phyloP scores from a whole-genome alignment of 2,888 invertebrate genomes.

The Sturmia bella region DNA sequence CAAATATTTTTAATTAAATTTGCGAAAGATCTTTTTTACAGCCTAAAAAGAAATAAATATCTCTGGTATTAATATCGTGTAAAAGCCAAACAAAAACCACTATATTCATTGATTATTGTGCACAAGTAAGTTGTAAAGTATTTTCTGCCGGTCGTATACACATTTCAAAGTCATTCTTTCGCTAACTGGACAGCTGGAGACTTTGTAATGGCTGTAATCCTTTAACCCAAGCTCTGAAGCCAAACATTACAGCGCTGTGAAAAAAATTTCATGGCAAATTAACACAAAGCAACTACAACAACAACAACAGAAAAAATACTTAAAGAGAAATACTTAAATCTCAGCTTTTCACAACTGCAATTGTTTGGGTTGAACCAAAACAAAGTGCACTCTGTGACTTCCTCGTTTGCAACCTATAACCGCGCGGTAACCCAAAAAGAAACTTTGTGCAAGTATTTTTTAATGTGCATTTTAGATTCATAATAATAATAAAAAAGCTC shows the following conservation, averaged over 20 bases:
- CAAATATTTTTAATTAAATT: too few relatives aligned
- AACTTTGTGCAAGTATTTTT: constrained; percentile 22
- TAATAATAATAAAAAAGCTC: constrained; percentile 27
- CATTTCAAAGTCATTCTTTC: constrained; percentile 28
- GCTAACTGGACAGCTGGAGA: constrained; percentile 6
- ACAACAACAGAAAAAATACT: background rate
- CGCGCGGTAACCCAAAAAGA: constrained; percentile 45
- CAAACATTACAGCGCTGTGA: background rate
- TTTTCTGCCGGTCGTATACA: constrained; percentile 15
- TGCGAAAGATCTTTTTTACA: too few relatives aligned
- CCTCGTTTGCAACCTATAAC: constrained; percentile 64
- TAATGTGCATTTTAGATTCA: constrained; percentile 27
- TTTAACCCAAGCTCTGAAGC: constrained; percentile 47
- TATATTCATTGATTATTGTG: background rate
- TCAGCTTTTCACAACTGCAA: constrained; percentile 9
- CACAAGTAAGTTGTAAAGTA: background rate
- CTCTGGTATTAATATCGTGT: too few relatives aligned
- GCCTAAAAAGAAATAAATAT: too few relatives aligned
- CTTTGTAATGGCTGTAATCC: constrained; percentile 10
- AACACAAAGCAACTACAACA: constrained; percentile 17
- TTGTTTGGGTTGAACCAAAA: constrained; percentile 43
- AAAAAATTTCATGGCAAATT: constrained; percentile 47
- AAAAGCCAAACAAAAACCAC: background rate
- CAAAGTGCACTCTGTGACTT: constrained; percentile 53
- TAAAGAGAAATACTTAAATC: constrained; percentile 7